Evolutionary conservation across 2,888 invertebrate species (phyloP).

Genomic region (Homarus gammarus): DNA sequence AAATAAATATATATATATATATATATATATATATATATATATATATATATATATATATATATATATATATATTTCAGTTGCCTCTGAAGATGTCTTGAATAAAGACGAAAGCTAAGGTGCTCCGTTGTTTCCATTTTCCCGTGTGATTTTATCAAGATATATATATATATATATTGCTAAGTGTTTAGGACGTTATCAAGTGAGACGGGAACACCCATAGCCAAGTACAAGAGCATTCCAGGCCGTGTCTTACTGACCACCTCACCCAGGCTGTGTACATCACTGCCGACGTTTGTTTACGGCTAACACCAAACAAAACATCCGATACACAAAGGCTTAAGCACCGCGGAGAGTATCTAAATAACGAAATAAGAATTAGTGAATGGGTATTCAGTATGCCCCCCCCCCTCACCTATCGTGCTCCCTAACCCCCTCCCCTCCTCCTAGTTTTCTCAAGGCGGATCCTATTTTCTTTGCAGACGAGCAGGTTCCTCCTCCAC

Average conservation of each 20-base stretch:
- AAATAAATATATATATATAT: too few relatives aligned
- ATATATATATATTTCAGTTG: too few relatives aligned
- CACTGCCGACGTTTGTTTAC: neutral
- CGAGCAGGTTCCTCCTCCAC: slow-evolving; percentile 44
- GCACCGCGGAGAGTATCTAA: slow-evolving; percentile 33
- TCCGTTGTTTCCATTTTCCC: too few relatives aligned
- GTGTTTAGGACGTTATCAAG: too few relatives aligned
- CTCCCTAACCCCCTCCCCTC: neutral
- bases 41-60: too few relatives aligned
- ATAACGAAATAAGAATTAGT: slow-evolving; percentile 33
- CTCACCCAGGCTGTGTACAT: neutral
- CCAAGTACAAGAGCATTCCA: too few relatives aligned
- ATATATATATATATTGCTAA: neutral
- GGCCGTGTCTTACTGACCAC: too few relatives aligned
- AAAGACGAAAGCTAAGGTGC: too few relatives aligned
- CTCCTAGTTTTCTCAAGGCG: slow-evolving; percentile 15
- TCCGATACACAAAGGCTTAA: slow-evolving; percentile 6
- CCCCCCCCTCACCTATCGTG: neutral
- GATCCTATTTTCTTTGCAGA: slow-evolving; percentile 41
- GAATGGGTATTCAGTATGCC: neutral
- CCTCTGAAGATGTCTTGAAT: too few relatives aligned
- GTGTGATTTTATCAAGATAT: too few relatives aligned
- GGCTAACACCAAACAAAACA: neutral
- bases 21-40: too few relatives aligned
- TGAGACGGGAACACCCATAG: too few relatives aligned